A percentile compares a stretch with the other conserved stretches of the same genome.
These are phyloP conservation scores for Drosophila kohkoa DNA, from an alignment of 1,140 invertebrate genomes.

Conservation along the genomic window DNA sequence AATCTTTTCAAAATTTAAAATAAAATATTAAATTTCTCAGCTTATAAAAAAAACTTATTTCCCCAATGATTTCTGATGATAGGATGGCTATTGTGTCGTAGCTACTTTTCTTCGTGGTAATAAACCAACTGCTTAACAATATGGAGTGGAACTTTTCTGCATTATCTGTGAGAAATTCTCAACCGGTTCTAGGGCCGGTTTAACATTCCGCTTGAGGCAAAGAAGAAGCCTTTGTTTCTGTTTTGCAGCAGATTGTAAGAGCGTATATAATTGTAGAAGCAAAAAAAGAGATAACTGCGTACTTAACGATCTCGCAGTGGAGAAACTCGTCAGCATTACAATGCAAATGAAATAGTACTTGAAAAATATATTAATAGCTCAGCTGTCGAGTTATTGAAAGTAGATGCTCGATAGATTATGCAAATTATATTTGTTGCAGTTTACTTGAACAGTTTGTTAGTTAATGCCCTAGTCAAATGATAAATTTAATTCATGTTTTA, in stretches of 20 bases:
- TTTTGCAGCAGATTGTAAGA: not conserved
- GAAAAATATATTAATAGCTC: not conserved
- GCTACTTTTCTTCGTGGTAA: not conserved
- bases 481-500: slow-evolving; percentile 2
- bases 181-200: slow-evolving; percentile 44
- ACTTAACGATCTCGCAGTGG: not conserved
- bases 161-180: slow-evolving; percentile 13
- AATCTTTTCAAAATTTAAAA: no score
- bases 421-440: not conserved
- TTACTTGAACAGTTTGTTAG: no score
- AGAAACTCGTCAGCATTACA: not conserved
- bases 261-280: not conserved
- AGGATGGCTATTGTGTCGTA: no score
- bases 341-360: not conserved
- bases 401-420: not conserved
- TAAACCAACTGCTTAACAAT: not conserved
- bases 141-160: not conserved
- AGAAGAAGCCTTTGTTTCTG: slow-evolving; percentile 20
- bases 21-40: no score
- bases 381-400: not conserved
- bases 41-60: no score
- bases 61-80: no score
- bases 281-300: not conserved
- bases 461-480: not conserved
- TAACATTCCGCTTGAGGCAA: not conserved